These are phyloP conservation scores for Danaus chrysippus DNA, from an alignment of 2,888 invertebrate species.

Conservation along the genomic window DNA sequence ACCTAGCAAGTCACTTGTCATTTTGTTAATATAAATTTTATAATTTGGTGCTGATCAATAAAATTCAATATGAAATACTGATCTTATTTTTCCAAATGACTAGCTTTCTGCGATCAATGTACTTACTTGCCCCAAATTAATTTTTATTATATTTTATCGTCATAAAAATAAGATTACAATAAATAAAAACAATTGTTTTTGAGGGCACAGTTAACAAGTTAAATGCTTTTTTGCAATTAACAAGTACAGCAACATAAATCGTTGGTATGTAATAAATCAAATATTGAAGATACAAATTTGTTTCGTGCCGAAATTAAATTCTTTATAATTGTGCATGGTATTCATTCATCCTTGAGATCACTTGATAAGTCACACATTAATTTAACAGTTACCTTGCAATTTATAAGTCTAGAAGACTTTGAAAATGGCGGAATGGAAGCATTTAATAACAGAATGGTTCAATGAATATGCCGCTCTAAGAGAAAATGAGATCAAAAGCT, in stretches of 20 bases:
- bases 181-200: too few species aligned
- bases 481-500: slow-evolving; percentile 86
- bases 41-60: slow-evolving; percentile 3
- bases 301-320: too few species aligned
- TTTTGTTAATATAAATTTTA: slow-evolving; percentile 9
- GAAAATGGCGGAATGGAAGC: slow-evolving; percentile 68
- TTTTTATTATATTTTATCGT: not conserved
- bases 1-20: slow-evolving; percentile 9
- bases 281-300: not conserved
- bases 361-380: too few species aligned
- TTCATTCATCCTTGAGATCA: too few species aligned
- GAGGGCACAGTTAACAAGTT: not conserved
- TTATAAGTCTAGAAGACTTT: too few species aligned
- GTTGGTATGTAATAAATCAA: not conserved
- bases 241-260: too few species aligned
- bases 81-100: too few species aligned
- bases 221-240: too few species aligned
- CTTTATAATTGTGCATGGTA: too few species aligned
- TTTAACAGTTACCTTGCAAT: too few species aligned
- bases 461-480: slow-evolving; percentile 87
- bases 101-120: too few species aligned
- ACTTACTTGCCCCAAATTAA: not conserved
- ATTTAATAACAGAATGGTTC: slow-evolving; percentile 89
- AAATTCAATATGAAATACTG: not conserved
- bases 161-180: too few species aligned